phyloP scores from a whole-genome alignment of 2,797 vertebrate genomes.

The Eulemur coronatus region DNA sequence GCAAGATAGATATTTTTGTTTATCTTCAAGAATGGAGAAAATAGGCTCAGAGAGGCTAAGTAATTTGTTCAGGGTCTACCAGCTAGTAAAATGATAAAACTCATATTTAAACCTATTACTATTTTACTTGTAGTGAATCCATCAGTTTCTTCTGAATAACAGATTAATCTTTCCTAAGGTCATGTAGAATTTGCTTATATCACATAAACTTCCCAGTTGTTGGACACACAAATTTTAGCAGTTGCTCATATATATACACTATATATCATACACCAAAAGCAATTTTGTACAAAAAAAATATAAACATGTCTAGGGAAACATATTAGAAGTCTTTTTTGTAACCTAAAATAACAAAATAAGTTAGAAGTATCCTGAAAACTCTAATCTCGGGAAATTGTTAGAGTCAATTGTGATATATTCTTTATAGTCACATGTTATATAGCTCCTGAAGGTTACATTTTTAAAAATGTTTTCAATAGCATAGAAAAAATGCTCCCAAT shows the following conservation, averaged over 20 bases:
- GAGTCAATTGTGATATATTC: background rate
- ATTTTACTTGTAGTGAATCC: background rate
- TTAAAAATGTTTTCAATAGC: background rate
- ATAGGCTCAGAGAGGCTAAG: background rate
- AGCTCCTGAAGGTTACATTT: background rate
- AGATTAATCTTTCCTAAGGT: slow-evolving; percentile 43
- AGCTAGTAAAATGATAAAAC: background rate
- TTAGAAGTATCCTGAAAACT: slow-evolving; percentile 13
- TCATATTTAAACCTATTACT: slow-evolving; percentile 23
- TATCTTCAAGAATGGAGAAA: slow-evolving; percentile 4
- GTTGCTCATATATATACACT: slow-evolving; percentile 35
- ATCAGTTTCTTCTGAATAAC: slow-evolving; percentile 37
- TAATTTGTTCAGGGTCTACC: background rate
- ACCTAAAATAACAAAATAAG: slow-evolving; percentile 42
- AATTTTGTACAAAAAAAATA: slow-evolving; percentile 49
- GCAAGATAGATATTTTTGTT: background rate
- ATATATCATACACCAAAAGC: slow-evolving; percentile 30
- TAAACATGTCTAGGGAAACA: slow-evolving; percentile 32
- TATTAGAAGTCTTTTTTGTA: slow-evolving; percentile 29
- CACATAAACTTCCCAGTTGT: slow-evolving; percentile 47
- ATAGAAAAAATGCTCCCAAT: slow-evolving; percentile 42
- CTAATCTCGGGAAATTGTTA: background rate
- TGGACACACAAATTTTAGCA: slow-evolving; percentile 38
- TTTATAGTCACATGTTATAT: background rate
- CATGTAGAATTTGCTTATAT: slow-evolving; percentile 39